Evolutionary conservation across 2,797 vertebrate species (phyloP), one percentile per base, ranked within the genome.

Genomic region (Selene dorsalis): DNA sequence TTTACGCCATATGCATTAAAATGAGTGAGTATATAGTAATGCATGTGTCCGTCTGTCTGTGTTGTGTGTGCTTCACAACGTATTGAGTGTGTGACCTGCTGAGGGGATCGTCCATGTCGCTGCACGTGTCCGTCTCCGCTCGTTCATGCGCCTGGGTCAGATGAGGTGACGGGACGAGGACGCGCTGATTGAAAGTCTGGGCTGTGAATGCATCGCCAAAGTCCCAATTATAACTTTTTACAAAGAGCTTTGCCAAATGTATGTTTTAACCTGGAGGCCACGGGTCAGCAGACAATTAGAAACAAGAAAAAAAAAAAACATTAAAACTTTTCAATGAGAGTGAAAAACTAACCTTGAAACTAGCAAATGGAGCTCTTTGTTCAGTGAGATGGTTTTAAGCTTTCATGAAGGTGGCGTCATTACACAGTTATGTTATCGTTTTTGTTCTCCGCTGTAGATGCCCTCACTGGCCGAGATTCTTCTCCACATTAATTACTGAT

Each of bases 161-260:
- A 56, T 22, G 6, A 60, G 73, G 74, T 53, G 59, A 69, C 0
- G 30, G 57, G 55, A 22, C 2, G 68, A 79, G 83, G 79, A 87
- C 69, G 45, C 16, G 13, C 50, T 85, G 81, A 88, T 82, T 77
- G 55, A 78, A 10, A 45, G 69, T 30, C 61, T 0, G 53, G 65
- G 43, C 62, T 52, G 57, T 50, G 47, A 84, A 85, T 61, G 61
- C 77, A 74, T 87, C 65, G n/a, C 53, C n/a, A 30, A 68, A 68
- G 61, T 59, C 64, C 76, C 81, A 91, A 87, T 92, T 91, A 84
- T 80, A 86, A 84, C 71, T 87, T 76, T 72, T 72, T 64, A 80
- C 67, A 82, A 80, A 88, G 85, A 77, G 73, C 79, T 86, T 68
- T 85, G 32, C 56, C 39, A 66, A 80, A 87, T 65, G 70, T 69